Percentiles rank a stretch among this genome's conserved stretches.
These are phyloP conservation scores for Trichechus manatus DNA, from an alignment of 2,113 vertebrate species.

Conservation along the genomic window DNA sequence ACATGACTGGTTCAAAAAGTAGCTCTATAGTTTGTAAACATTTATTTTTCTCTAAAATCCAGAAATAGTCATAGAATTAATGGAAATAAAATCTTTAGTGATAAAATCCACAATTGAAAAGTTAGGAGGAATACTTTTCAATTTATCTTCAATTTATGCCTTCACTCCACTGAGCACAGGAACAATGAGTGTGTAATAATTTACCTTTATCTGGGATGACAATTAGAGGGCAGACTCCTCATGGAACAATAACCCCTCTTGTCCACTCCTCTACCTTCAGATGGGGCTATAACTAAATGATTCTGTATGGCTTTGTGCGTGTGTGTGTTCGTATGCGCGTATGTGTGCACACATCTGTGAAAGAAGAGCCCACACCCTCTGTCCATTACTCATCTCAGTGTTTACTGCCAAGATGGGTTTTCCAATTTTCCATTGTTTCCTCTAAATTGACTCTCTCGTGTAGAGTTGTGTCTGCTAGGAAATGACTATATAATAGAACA, in stretches of 20 bases:
- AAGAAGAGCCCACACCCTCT: not conserved
- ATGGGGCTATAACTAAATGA: not conserved
- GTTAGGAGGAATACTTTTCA: not conserved
- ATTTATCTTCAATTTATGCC: slow-evolving; percentile 13
- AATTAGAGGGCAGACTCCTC: not conserved
- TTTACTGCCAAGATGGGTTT: slow-evolving; percentile 69
- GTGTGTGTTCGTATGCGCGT: fast-evolving
- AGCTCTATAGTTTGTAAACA: slow-evolving; percentile 9
- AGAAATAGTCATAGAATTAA: slow-evolving; percentile 18
- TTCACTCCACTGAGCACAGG: not conserved
- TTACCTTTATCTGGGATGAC: slow-evolving; percentile 15
- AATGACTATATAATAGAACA: slow-evolving; percentile 74
- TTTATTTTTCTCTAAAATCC: not conserved
- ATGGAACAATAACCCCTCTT: not conserved
- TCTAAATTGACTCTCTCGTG: slow-evolving; percentile 67
- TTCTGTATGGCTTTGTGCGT: not conserved
- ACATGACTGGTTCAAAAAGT: not conserved
- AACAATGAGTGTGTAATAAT: not conserved
- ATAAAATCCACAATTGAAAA: slow-evolving; percentile 21
- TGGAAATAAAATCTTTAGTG: slow-evolving; percentile 55
- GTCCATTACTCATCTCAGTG: slow-evolving; percentile 48
- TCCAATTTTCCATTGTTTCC: slow-evolving; percentile 76
- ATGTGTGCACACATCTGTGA: fast-evolving
- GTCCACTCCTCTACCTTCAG: not conserved
- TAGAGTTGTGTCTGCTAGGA: slow-evolving; percentile 68